These are phyloP conservation scores for Pocillopora grandis DNA, from an alignment of 92 coral and sea anemone genomes.

Conservation along the genomic window DNA sequence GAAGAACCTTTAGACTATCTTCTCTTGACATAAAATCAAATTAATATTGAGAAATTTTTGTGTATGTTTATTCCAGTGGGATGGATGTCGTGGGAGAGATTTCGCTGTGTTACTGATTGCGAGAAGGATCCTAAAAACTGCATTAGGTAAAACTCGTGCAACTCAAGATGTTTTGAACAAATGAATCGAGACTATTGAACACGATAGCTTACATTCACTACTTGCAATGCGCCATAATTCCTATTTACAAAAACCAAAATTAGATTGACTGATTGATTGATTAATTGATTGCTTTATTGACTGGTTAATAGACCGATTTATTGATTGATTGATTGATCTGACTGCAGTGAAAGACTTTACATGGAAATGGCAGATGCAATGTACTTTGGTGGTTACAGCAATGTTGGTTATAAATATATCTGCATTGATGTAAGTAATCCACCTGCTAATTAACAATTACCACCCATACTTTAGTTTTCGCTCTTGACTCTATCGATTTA, in stretches of 20 bases:
- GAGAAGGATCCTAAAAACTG: slow-evolving; percentile 87
- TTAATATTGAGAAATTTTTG: too few species aligned
- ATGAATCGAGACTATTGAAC: not conserved
- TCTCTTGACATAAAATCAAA: too few species aligned
- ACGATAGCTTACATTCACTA: not conserved
- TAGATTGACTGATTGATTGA: too few species aligned
- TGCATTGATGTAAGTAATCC: slow-evolving; percentile 85
- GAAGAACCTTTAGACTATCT: too few species aligned
- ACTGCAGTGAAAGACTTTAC: slow-evolving; percentile 74
- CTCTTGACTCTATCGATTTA: too few species aligned
- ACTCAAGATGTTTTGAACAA: not conserved
- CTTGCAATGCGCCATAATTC: too few species aligned
- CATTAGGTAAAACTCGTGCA: slow-evolving; percentile 60
- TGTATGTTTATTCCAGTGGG: slow-evolving; percentile 68
- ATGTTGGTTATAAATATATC: slow-evolving; percentile 82
- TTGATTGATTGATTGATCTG: too few species aligned
- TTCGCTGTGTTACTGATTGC: slow-evolving; percentile 94
- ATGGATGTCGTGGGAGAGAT: slow-evolving; percentile 99
- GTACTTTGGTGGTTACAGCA: slow-evolving; percentile 78
- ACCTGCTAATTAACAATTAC: not conserved
- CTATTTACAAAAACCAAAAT: too few species aligned
- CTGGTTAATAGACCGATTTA: too few species aligned
- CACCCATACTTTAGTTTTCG: not conserved
- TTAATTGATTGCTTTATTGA: too few species aligned
- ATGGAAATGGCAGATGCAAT: slow-evolving; percentile 93